Base-by-base conservation (phyloP, 2,888 invertebrate genomes). In the Pimpla rufipes region DNA sequence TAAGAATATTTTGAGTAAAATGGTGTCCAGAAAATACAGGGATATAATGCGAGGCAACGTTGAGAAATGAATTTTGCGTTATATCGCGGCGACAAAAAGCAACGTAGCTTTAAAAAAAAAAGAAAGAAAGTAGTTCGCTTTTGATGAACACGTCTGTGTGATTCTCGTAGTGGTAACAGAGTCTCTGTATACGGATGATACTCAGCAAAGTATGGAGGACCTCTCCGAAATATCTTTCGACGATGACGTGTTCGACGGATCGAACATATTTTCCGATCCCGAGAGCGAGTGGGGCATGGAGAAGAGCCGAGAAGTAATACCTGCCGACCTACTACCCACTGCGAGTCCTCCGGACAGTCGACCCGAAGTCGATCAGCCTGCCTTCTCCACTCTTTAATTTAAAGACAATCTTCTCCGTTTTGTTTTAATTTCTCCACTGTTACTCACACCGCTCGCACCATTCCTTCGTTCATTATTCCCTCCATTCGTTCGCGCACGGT, bases 231-330 rank as follows among this genome's bases (percentile, higher is more conserved):
- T 93, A 81, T 94, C 94, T 0, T 84, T 94, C 84, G 95, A 95
- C 81, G 96, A 96, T 80, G 94, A 94, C 6, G 91, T 95, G 6
- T 91, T 94, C 21, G 95, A 95, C 57, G 89, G 91, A 35, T 90
- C 93, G 37, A 95, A 94, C 85, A 94, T 96, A 84, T 96, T 96
- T 92, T 96, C 96, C 0, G 96, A 96, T 89, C 96, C 96, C 0
- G 96, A 96, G 92, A 96, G 96, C 88, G 96, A 96, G 88, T 96
- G 96, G 96, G 94, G 93, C 57, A 89, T 90, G 79, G 89, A 87
- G 16, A 90, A 89, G 88, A 42, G 91, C 88, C 8, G 82, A 82
- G 84, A 93, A 55, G 64, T 86, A 42, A 45, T 55, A n/a, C 66
- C 79, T 29, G 47, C 76, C 42, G 92, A 35, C 81, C 84, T 84